phyloP scores from a whole-genome alignment of 2,888 invertebrate genomes.

The Microctonus aethiopoides region DNA sequence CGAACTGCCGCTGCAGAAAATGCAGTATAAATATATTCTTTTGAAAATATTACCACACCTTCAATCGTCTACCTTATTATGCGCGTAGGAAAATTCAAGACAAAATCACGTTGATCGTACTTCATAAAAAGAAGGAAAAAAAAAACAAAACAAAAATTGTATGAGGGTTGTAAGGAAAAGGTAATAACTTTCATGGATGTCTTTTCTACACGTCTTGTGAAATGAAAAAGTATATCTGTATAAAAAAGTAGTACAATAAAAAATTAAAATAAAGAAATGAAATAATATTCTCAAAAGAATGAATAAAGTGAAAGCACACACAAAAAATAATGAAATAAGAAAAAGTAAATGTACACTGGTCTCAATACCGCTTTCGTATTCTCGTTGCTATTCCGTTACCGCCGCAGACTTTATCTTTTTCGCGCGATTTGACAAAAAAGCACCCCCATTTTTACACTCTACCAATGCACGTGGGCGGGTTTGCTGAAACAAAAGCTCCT shows the following conservation, averaged over 20 bases:
- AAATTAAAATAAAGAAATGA: neutral
- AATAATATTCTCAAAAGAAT: neutral
- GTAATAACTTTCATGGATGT: conserved; percentile 23
- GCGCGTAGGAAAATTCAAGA: conserved; percentile 4
- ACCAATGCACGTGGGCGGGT: conserved; percentile 26
- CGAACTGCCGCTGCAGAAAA: neutral
- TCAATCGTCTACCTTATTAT: neutral
- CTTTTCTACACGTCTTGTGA: conserved; percentile 7
- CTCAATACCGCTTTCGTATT: conserved; percentile 36
- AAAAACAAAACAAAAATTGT: neutral
- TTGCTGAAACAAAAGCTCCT: conserved; percentile 42
- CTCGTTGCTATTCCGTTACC: conserved; percentile 47
- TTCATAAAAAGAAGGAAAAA: neutral
- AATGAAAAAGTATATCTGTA: neutral
- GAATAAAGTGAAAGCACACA: neutral
- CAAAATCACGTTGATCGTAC: conserved; percentile 12
- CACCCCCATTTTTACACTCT: no score
- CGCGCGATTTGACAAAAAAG: conserved; percentile 53
- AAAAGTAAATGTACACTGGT: conserved; percentile 7
- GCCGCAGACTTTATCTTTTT: conserved; percentile 51
- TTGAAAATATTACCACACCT: neutral
- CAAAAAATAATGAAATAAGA: conserved; percentile 8
- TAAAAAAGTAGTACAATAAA: neutral
- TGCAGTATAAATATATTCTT: neutral
- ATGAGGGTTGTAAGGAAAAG: neutral